Percentiles rank a stretch among this genome's conserved stretches.
Conservation (phyloP, 2,888 invertebrate species). For the Imbricaverruca yamaguchii region DNA sequence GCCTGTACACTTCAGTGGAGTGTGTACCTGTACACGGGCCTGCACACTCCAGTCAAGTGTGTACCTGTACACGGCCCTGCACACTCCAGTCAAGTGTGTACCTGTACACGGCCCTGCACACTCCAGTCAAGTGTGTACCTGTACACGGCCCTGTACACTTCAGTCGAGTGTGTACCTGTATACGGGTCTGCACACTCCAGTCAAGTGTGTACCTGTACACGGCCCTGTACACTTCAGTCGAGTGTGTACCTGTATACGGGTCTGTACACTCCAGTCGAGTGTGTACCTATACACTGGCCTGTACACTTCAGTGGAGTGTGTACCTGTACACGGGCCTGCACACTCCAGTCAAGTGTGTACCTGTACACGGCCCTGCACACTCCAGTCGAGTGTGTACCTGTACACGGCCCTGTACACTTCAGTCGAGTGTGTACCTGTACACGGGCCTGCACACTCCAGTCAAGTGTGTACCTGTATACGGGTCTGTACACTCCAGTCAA, state of each 20-base stretch:
- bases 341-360: constrained; percentile 3
- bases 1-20: background rate
- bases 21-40: background rate
- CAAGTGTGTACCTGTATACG: background rate
- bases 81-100: constrained; percentile 5
- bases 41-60: background rate
- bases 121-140: constrained; percentile 2
- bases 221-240: too few species aligned
- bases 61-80: background rate
- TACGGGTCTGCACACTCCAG: too few species aligned
- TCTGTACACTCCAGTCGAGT: background rate
- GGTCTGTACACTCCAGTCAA: background rate
- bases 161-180: background rate
- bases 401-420: too few species aligned
- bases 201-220: background rate
- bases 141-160: too few species aligned
- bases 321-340: background rate
- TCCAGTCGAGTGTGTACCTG: background rate
- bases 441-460: too few species aligned
- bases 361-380: too few species aligned
- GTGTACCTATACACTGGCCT: background rate
- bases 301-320: constrained; percentile 2
- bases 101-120: too few species aligned
- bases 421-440: background rate
- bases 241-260: background rate